Evolutionary conservation across 92 coral and sea anemone species (phyloP), one percentile per base, ranked within the genome.

Genomic region (Montipora capitata): DNA sequence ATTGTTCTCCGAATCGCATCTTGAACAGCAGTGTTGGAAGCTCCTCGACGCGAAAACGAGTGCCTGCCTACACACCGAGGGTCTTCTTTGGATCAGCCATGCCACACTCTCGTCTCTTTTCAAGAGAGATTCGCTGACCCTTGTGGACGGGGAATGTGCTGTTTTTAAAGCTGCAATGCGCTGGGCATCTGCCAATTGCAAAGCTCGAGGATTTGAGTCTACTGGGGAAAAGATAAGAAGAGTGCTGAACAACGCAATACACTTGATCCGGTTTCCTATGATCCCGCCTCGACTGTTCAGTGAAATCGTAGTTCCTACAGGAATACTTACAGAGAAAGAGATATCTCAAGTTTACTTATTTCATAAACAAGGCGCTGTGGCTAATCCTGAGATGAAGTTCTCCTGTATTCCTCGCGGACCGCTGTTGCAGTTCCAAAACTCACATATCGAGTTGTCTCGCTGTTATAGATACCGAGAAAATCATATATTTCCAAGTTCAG

Each of bases 1-100:
- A 44, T 82, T 75, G 38, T 93, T 91, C 76, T 83, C 77, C 18
- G 92, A 88, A 20, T 13, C 88, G n/a, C 76, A 81, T 48, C 92
- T 90, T 4, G 94, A 93, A 69, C 85, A 84, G 10, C 94, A 85
- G 9, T 93, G 94, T 81, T 93, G 92, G 96, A 77, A 83, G 17
- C 70, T 90, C 35, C 74, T 93, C 41, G 94, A 94, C 63, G 40
- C 73, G 41, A 78, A 88, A 56, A 80, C 91, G 4, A 76, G 83
- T 38, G 84, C 87, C 61, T 87, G 88, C 27, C 70, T 91, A 5
- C 82, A 80, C 64, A 88, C 84, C 27, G 94, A 91, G 35, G 80
- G 87, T 10, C 68, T 94, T 20, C 84, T 69, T 2, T 86, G 64
- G 72, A 85, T 94, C 64, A 76, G 81, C 70, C 93, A 81, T 18